These are phyloP conservation scores for Sphyrna mokarran DNA, from an alignment of 2,113 vertebrate species.

Conservation along the genomic window DNA sequence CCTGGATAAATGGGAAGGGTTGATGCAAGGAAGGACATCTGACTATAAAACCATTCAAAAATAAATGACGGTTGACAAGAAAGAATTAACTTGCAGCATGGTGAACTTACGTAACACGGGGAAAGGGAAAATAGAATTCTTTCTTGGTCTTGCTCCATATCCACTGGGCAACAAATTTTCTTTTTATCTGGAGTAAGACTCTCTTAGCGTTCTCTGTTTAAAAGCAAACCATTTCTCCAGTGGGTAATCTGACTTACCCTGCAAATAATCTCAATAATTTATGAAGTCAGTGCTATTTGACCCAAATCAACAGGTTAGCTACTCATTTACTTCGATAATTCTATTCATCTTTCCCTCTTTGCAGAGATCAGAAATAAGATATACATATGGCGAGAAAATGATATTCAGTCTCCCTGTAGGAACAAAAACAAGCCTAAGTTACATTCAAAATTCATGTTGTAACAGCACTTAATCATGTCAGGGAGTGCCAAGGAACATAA, in stretches of 20 bases:
- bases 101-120: too few relatives aligned
- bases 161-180: neutral
- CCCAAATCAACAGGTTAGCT: neutral
- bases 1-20: too few relatives aligned
- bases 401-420: neutral
- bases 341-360: neutral
- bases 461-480: neutral
- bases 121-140: neutral
- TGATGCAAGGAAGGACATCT: too few relatives aligned
- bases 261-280: neutral
- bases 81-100: too few relatives aligned
- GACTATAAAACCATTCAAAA: too few relatives aligned
- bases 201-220: neutral
- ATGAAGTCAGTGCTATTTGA: neutral
- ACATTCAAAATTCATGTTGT: neutral
- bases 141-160: neutral
- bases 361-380: neutral
- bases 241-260: neutral
- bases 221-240: neutral
- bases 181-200: neutral
- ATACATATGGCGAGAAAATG: constrained; percentile 9
- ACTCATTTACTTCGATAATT: constrained; percentile 8
- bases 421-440: neutral
- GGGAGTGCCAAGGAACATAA: constrained; percentile 6
- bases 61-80: too few relatives aligned